Evolutionary conservation across 1,140 invertebrate genomes (phyloP).

Genomic region (silkworm (Bombyx mori)): DNA sequence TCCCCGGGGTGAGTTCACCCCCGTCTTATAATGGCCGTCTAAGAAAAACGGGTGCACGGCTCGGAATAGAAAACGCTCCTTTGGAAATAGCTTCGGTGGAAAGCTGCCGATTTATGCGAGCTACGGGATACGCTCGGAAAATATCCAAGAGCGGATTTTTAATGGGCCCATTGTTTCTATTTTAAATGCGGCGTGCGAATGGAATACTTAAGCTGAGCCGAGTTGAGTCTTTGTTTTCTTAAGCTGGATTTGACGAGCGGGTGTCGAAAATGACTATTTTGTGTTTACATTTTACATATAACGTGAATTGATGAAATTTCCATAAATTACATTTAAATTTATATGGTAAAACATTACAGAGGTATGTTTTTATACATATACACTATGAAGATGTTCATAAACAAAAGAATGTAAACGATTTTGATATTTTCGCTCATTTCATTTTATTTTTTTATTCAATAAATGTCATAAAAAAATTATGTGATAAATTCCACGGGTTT

Average conservation of each 20-base stretch:
- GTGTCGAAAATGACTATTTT: too few relatives aligned
- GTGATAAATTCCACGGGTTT: too few relatives aligned
- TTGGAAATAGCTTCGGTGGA: slow-evolving; percentile 68
- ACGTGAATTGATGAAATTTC: too few relatives aligned
- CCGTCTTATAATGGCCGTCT: slow-evolving; percentile 60
- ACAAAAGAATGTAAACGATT: too few relatives aligned
- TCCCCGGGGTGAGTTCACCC: slow-evolving; percentile 27
- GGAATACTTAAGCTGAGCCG: slow-evolving; percentile 59
- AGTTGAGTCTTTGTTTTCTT: slow-evolving; percentile 30
- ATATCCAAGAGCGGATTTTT: slow-evolving; percentile 68
- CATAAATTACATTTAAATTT: too few relatives aligned
- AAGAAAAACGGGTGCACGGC: slow-evolving; percentile 67
- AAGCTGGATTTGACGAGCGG: not conserved
- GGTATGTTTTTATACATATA: too few relatives aligned
- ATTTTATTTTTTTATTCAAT: too few relatives aligned
- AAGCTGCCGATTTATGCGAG: slow-evolving; percentile 66
- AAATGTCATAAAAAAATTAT: too few relatives aligned
- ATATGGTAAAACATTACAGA: too few relatives aligned
- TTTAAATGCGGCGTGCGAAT: slow-evolving; percentile 65
- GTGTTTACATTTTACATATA: too few relatives aligned
- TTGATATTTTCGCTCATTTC: too few relatives aligned
- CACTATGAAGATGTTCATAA: too few relatives aligned
- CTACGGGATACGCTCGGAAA: slow-evolving; percentile 63
- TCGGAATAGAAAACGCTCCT: slow-evolving; percentile 69
- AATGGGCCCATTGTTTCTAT: slow-evolving; percentile 68